A percentile compares a stretch with the other conserved stretches of the same genome.
Conservation (phyloP, 2,797 vertebrate genomes). For the Alcedo quadribrachys region DNA sequence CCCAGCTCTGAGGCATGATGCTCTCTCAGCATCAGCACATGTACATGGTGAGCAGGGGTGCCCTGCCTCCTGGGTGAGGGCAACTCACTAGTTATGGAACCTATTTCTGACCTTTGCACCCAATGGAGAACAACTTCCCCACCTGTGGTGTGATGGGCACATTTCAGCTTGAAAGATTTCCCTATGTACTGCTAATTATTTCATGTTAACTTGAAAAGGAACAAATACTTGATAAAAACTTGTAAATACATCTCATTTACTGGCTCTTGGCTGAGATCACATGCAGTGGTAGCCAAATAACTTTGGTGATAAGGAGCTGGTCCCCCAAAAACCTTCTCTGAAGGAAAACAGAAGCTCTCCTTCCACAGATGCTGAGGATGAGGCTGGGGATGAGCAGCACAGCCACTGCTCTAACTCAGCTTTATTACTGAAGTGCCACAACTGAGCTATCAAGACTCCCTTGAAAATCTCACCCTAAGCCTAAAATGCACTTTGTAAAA, state of each 20-base stretch:
- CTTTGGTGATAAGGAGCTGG: neutral
- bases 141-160: fast-evolving
- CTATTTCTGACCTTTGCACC: neutral
- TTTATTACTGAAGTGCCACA: conserved; percentile 13
- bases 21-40: fast-evolving
- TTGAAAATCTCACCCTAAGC: conserved; percentile 41
- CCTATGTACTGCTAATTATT: neutral
- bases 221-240: neutral
- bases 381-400: neutral
- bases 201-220: neutral
- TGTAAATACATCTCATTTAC: neutral
- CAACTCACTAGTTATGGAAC: neutral
- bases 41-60: fast-evolving
- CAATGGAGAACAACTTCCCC: fast-evolving
- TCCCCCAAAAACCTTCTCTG: neutral
- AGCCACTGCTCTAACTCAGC: neutral
- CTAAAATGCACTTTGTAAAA: conserved; percentile 42
- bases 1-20: neutral
- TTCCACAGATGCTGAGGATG: neutral
- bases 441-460: conserved; percentile 13
- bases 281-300: neutral
- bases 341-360: neutral
- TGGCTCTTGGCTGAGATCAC: neutral
- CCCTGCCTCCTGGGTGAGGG: neutral
- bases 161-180: neutral